These are phyloP conservation scores for Mustela lutreola DNA, from an alignment of 2,113 vertebrate genomes.

Conservation along the genomic window DNA sequence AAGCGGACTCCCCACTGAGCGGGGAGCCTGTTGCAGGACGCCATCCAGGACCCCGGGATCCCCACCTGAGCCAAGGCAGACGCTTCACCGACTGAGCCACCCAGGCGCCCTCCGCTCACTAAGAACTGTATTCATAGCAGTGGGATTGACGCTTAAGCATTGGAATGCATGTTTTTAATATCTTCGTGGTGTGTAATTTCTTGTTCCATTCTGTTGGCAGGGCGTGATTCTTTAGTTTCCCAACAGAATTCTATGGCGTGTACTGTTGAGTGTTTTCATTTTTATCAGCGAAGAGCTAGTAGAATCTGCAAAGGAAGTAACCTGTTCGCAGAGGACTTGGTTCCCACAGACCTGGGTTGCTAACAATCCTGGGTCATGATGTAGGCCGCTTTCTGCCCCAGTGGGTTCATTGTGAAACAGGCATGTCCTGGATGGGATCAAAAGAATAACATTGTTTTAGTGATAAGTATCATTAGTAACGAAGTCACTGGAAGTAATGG, in stretches of 20 bases:
- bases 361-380: rapidly evolving
- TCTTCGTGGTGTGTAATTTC: not conserved
- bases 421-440: too few species aligned
- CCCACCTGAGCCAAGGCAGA: too few species aligned
- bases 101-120: not conserved
- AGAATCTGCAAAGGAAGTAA: not conserved
- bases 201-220: not conserved
- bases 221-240: not conserved
- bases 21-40: too few species aligned
- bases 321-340: not conserved
- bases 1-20: too few species aligned
- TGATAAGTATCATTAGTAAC: not conserved
- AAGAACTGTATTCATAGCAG: rapidly evolving
- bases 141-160: rapidly evolving
- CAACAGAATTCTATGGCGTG: not conserved
- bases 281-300: not conserved
- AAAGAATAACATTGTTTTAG: not conserved
- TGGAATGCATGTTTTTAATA: not conserved
- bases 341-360: not conserved
- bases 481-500: not conserved
- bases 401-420: not conserved
- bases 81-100: too few species aligned
- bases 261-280: not conserved
- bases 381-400: rapidly evolving
- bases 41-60: too few species aligned